These are phyloP conservation scores for Syngnathus typhle DNA, from an alignment of 2,113 vertebrate species.

Conservation along the genomic window DNA sequence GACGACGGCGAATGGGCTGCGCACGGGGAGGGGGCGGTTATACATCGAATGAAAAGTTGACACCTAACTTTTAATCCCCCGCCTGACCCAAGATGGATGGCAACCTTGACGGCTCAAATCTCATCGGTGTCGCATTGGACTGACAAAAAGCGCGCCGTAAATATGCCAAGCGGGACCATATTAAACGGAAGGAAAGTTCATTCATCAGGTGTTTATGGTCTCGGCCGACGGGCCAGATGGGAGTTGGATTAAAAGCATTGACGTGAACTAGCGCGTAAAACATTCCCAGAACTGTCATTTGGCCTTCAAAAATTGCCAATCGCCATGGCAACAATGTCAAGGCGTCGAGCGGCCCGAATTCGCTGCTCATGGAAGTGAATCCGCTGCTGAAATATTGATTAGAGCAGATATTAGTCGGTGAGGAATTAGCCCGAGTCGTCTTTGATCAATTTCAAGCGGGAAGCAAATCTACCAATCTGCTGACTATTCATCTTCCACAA, in stretches of 20 bases:
- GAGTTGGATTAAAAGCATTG: slow-evolving; percentile 51
- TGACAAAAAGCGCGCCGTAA: slow-evolving; percentile 57
- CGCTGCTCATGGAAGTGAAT: slow-evolving; percentile 53
- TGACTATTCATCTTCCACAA: slow-evolving; percentile 96
- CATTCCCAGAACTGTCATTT: slow-evolving; percentile 50
- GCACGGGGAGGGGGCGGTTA: slow-evolving; percentile 17
- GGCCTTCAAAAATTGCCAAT: slow-evolving; percentile 66
- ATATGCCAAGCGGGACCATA: slow-evolving; percentile 59
- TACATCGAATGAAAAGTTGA: slow-evolving; percentile 55
- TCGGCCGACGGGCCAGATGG: slow-evolving; percentile 26
- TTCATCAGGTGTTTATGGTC: slow-evolving; percentile 65
- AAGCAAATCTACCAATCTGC: slow-evolving; percentile 86
- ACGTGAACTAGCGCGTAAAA: slow-evolving; percentile 58
- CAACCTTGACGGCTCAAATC: slow-evolving; percentile 62
- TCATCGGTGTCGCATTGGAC: slow-evolving; percentile 44
- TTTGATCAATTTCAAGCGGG: slow-evolving; percentile 94
- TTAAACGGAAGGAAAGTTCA: slow-evolving; percentile 66
- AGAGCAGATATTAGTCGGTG: slow-evolving; percentile 66
- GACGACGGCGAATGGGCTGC: background rate
- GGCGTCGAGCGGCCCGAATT: slow-evolving; percentile 64
- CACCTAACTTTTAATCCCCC: slow-evolving; percentile 52
- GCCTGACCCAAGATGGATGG: slow-evolving; percentile 42
- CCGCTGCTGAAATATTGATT: slow-evolving; percentile 91
- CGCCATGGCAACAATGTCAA: slow-evolving; percentile 77
- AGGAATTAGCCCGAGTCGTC: slow-evolving; percentile 86